Conservation (phyloP, 2,888 invertebrate species). For the Hirtodrosophila alboralis region DNA sequence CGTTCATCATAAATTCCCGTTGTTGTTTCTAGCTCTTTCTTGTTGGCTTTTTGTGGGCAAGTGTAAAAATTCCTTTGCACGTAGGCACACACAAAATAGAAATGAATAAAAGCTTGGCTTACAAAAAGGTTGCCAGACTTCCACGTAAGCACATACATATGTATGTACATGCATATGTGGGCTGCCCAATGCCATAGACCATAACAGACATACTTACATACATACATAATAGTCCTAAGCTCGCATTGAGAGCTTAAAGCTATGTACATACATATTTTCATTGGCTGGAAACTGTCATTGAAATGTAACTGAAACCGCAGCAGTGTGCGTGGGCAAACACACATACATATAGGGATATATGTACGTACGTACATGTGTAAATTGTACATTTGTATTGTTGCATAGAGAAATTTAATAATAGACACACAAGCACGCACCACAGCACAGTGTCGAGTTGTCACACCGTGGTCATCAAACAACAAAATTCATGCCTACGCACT, state of each 20-base stretch:
- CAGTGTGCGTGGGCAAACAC: slow-evolving; percentile 38
- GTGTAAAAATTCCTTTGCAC: slow-evolving; percentile 77
- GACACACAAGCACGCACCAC: slow-evolving; percentile 41
- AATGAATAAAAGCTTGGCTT: slow-evolving; percentile 62
- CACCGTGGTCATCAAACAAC: slow-evolving; percentile 32
- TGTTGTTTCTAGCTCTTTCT: slow-evolving; percentile 68
- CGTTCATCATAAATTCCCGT: slow-evolving; percentile 75
- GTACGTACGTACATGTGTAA: background rate
- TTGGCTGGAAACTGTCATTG: slow-evolving; percentile 56
- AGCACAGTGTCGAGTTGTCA: slow-evolving; percentile 25
- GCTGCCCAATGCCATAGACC: slow-evolving; percentile 64
- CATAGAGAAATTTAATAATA: slow-evolving; percentile 71
- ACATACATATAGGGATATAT: slow-evolving; percentile 7
- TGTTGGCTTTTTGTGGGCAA: slow-evolving; percentile 62
- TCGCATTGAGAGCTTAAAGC: slow-evolving; percentile 35
- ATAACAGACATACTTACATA: slow-evolving; percentile 23
- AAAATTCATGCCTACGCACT: background rate
- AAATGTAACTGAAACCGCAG: slow-evolving; percentile 52
- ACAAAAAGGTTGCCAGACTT: slow-evolving; percentile 62
- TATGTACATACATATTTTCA: slow-evolving; percentile 26
- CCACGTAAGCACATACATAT: slow-evolving; percentile 52
- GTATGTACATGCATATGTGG: slow-evolving; percentile 38
- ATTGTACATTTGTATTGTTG: slow-evolving; percentile 34
- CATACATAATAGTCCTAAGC: slow-evolving; percentile 47
- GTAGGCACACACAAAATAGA: slow-evolving; percentile 58